Conservation (phyloP, 2,113 vertebrate genomes). For the Megalops atlanticus region DNA sequence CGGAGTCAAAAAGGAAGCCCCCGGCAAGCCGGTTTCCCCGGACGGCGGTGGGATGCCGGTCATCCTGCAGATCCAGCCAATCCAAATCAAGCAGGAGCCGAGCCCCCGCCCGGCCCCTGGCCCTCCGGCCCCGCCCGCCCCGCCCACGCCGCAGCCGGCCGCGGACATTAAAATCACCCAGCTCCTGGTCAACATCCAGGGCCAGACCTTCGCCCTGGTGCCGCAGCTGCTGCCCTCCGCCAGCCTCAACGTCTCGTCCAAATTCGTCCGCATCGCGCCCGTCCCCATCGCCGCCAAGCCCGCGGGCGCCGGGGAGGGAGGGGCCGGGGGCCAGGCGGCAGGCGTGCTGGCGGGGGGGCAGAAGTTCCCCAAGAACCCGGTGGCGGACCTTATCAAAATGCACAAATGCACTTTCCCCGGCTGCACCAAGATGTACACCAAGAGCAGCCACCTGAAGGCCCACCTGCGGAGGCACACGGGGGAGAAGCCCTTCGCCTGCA, state of each 20-base stretch:
- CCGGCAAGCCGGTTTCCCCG: conserved; percentile 53
- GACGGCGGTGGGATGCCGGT: conserved; percentile 73
- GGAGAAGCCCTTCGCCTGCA: conserved; percentile 94
- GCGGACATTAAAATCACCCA: conserved; percentile 87
- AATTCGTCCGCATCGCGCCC: conserved; percentile 93
- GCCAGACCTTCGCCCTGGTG: conserved; percentile 90
- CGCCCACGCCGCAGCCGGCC: conserved; percentile 58
- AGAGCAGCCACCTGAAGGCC: conserved; percentile 96
- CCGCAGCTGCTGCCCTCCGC: conserved; percentile 83
- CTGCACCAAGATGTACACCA: conserved; percentile 97
- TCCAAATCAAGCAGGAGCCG: conserved; percentile 83
- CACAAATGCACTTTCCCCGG: conserved; percentile 93
- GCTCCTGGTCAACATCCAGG: conserved; percentile 91
- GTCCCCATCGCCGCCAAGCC: conserved; percentile 93
- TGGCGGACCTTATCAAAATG: conserved; percentile 94
- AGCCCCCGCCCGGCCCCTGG: conserved; percentile 29
- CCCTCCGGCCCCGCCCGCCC: conserved; percentile 47
- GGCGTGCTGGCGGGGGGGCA: conserved; percentile 78
- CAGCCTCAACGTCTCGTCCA: conserved; percentile 78
- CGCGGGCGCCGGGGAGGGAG: conserved; percentile 63
- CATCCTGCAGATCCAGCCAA: conserved; percentile 85
- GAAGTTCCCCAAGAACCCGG: conserved; percentile 88
- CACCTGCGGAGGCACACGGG: conserved; percentile 92
- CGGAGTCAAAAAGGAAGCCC: conserved; percentile 49
- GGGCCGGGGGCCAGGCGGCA: conserved; percentile 62